Conservation (phyloP, 2,888 invertebrate genomes). For the Lithophane socia region DNA sequence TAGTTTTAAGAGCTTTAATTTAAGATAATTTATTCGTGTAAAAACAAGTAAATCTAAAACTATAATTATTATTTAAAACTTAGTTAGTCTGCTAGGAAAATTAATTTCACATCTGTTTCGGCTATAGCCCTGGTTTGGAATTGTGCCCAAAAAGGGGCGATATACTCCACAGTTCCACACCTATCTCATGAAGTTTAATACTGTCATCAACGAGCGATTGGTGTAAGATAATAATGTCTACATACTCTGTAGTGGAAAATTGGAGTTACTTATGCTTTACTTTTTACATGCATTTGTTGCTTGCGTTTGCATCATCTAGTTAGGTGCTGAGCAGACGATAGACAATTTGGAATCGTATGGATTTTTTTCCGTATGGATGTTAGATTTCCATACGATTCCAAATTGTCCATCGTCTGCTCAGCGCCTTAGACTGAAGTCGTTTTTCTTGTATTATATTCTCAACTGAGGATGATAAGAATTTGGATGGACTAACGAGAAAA, state of each 20-base stretch:
- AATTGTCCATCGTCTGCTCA: too few species aligned
- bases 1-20: conserved; percentile 7
- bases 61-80: conserved; percentile 8
- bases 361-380: too few species aligned
- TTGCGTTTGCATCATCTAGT: too few species aligned
- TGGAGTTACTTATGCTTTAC: too few species aligned
- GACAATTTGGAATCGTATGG: too few species aligned
- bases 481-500: too few species aligned
- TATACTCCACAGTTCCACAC: conserved; percentile 46
- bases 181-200: conserved; percentile 48
- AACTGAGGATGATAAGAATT: too few species aligned
- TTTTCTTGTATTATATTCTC: too few species aligned
- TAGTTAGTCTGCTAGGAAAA: conserved; percentile 20
- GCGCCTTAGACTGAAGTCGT: too few species aligned
- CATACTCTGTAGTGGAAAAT: conserved; percentile 13
- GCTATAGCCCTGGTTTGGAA: conserved; percentile 36
- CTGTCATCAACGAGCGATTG: conserved; percentile 28
- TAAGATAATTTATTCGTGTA: not conserved
- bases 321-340: too few species aligned
- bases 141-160: conserved; percentile 40
- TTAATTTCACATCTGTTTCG: conserved; percentile 39
- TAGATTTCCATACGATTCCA: too few species aligned
- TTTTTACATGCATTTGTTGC: too few species aligned
- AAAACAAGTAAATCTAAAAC: conserved; percentile 1
- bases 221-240: conserved; percentile 11